phyloP scores from a whole-genome alignment of 2,888 invertebrate genomes.

The Eudasyphora cyanicolor region DNA sequence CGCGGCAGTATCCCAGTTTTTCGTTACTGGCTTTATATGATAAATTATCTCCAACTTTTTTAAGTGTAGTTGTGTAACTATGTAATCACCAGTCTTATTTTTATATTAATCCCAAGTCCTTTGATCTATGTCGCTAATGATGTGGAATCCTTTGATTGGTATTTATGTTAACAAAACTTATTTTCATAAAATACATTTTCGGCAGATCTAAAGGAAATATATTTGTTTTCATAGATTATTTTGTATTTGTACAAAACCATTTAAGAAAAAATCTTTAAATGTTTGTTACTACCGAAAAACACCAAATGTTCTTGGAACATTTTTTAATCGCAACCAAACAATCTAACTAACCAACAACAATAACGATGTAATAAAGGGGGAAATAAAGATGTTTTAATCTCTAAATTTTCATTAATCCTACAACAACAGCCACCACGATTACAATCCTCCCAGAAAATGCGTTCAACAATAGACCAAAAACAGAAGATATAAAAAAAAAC shows the following conservation, averaged over 20 bases:
- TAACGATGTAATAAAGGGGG: background rate
- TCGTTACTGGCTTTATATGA: too few species aligned
- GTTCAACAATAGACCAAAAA: constrained; percentile 52
- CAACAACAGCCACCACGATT: constrained; percentile 51
- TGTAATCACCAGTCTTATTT: too few species aligned
- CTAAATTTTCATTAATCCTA: constrained; percentile 49
- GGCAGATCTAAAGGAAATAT: background rate
- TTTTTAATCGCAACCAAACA: constrained; percentile 11
- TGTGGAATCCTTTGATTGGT: background rate
- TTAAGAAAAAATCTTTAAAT: background rate
- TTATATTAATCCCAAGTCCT: too few species aligned
- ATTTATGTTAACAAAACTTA: background rate
- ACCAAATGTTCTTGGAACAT: constrained; percentile 20
- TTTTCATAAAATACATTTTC: too few species aligned
- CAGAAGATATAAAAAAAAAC: constrained; percentile 3
- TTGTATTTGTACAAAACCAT: background rate
- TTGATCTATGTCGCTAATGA: background rate
- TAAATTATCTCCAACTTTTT: too few species aligned
- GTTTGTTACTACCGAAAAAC: background rate
- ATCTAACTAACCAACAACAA: background rate
- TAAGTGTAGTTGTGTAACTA: too few species aligned
- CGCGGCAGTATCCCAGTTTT: too few species aligned
- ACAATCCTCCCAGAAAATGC: constrained; percentile 55
- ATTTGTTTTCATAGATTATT: background rate
- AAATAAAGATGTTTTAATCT: constrained; percentile 56